phyloP scores from a whole-genome alignment of 1,140 invertebrate species.

The Eriosoma lanigerum region DNA sequence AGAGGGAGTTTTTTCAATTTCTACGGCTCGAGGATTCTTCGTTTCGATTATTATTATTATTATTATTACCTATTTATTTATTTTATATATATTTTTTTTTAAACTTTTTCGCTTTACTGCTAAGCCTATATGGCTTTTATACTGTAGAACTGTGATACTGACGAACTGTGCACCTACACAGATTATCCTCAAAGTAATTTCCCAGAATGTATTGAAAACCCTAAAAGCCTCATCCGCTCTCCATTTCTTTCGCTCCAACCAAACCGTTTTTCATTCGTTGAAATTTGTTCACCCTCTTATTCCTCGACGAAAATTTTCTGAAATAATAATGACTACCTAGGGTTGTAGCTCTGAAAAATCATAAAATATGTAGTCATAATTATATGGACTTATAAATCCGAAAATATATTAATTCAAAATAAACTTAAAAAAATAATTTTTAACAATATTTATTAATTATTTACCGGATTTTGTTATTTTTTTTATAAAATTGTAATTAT shows the following conservation, averaged over 20 bases:
- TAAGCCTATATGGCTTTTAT: not conserved
- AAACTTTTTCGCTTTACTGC: not conserved
- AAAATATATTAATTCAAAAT: too few species aligned
- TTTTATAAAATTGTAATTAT: too few species aligned
- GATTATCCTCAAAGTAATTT: constrained; percentile 47
- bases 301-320: not conserved
- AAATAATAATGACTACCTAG: too few species aligned
- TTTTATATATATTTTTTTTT: not conserved
- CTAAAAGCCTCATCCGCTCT: not conserved
- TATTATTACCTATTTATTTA: too few species aligned
- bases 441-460: too few species aligned
- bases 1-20: constrained; percentile 6
- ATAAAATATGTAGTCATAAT: too few species aligned
- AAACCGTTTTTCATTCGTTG: not conserved
- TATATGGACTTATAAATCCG: too few species aligned
- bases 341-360: too few species aligned
- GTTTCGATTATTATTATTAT: not conserved
- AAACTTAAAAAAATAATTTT: too few species aligned
- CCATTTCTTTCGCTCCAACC: not conserved
- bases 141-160: not conserved
- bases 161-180: not conserved
- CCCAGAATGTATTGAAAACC: constrained; percentile 29
- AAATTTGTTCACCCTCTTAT: not conserved
- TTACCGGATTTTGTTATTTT: too few species aligned
- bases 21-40: not conserved